These are phyloP conservation scores for Romanomermis culicivorax DNA, from an alignment of 2,888 invertebrate species.

Conservation along the genomic window DNA sequence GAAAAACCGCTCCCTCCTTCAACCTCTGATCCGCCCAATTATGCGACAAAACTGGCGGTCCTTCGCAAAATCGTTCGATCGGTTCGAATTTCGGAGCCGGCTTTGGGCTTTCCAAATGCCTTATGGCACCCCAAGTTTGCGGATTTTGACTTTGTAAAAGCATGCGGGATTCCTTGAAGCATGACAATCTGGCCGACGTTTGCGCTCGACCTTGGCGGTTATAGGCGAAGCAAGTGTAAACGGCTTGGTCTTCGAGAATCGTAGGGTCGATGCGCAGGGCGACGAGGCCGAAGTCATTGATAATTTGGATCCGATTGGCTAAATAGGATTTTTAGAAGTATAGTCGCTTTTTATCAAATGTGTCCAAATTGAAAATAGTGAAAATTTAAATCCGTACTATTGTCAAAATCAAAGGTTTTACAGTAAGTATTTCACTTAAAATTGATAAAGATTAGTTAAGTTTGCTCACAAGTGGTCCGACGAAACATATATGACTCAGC, in stretches of 20 bases:
- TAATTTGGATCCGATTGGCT: constrained; percentile 39
- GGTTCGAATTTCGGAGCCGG: constrained; percentile 8
- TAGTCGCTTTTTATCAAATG: no score
- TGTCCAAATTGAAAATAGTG: no score
- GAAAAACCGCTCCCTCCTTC: constrained; percentile 21
- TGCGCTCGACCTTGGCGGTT: constrained; percentile 70
- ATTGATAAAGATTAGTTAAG: no score
- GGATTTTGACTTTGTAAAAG: constrained; percentile 62
- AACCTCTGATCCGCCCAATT: constrained; percentile 20
- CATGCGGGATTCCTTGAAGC: no score
- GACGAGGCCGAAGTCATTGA: constrained; percentile 65
- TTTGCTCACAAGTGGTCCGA: no score
- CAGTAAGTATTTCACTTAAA: no score
- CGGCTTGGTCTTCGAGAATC: constrained; percentile 82
- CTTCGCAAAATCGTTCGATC: constrained; percentile 2
- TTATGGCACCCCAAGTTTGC: constrained; percentile 73
- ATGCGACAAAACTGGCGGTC: constrained; percentile 22
- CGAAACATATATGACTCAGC: no score
- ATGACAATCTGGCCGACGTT: constrained; percentile 49
- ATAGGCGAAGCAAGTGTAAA: constrained; percentile 81
- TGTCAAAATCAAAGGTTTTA: no score
- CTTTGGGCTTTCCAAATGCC: constrained; percentile 46
- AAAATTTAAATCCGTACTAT: no score
- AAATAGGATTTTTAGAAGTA: no score
- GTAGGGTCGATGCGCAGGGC: constrained; percentile 66